Evolutionary conservation across 2,888 invertebrate species (phyloP).

Genomic region (Aspidiotus rigidus): DNA sequence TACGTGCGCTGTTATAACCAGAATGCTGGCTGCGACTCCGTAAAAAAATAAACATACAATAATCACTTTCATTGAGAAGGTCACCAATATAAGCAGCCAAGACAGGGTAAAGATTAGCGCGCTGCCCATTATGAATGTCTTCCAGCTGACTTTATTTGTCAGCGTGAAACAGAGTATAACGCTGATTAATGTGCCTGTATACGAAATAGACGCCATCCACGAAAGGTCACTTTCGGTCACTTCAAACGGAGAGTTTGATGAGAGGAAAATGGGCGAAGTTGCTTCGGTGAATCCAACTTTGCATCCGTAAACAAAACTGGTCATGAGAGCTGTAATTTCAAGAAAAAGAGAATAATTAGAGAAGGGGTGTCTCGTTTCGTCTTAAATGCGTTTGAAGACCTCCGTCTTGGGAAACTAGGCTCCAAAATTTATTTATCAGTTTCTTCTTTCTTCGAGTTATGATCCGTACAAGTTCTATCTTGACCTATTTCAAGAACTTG

Average conservation of each 20-base stretch:
- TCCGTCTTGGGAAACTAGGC: too few relatives aligned
- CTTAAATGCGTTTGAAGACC: too few relatives aligned
- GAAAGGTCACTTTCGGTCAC: neutral
- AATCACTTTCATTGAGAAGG: neutral
- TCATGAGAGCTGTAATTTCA: neutral
- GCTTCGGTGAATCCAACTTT: neutral
- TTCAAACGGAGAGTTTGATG: neutral
- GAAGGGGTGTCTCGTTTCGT: too few relatives aligned
- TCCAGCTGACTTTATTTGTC: neutral
- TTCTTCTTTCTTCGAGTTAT: too few relatives aligned
- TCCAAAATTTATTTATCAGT: too few relatives aligned
- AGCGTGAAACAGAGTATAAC: slow-evolving; percentile 1
- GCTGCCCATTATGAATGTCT: neutral
- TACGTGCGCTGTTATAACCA: neutral
- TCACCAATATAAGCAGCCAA: neutral
- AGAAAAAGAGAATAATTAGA: neutral
- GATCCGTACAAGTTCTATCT: too few relatives aligned
- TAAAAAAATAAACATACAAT: neutral
- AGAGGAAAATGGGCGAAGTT: neutral
- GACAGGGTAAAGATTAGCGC: neutral
- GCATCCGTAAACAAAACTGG: slow-evolving; percentile 6
- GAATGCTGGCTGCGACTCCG: slow-evolving; percentile 1
- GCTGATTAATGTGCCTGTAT: neutral
- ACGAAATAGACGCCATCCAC: neutral
- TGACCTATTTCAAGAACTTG: too few relatives aligned